Conservation (phyloP, 2,113 vertebrate species). For the Strix aluco region DNA sequence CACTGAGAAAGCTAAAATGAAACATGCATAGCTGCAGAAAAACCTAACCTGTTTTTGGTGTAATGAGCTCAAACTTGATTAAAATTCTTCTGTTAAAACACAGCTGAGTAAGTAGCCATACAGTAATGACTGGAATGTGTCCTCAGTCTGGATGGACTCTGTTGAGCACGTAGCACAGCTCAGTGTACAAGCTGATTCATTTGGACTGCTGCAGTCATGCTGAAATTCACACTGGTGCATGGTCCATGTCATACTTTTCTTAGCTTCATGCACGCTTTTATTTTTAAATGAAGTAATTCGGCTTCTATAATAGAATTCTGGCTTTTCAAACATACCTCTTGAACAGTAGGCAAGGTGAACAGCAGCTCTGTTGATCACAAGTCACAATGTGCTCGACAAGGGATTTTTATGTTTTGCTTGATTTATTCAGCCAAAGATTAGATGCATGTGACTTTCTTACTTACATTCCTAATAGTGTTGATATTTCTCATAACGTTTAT, state of each 20-base stretch:
- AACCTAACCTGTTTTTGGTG: neutral
- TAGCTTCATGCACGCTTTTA: neutral
- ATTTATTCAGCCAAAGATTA: neutral
- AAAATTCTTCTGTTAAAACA: conserved; percentile 36
- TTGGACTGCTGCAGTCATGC: neutral
- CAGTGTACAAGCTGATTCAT: neutral
- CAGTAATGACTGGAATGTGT: conserved; percentile 36
- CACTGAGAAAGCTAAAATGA: neutral
- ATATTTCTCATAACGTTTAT: neutral
- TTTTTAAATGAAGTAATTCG: neutral
- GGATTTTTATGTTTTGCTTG: neutral
- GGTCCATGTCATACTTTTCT: neutral
- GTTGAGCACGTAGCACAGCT: neutral
- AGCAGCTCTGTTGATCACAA: neutral
- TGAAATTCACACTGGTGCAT: neutral
- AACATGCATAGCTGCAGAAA: neutral
- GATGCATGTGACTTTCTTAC: neutral
- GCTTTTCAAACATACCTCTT: neutral
- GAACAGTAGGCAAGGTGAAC: neutral
- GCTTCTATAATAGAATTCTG: neutral
- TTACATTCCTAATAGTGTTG: neutral
- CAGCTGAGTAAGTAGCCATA: neutral
- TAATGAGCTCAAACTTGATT: conserved; percentile 54
- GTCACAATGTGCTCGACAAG: neutral
- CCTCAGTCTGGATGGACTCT: neutral